Evolutionary conservation across 2,797 vertebrate genomes (phyloP), one percentile per base, ranked within the genome.

Genomic region (Rachycentron canadum): DNA sequence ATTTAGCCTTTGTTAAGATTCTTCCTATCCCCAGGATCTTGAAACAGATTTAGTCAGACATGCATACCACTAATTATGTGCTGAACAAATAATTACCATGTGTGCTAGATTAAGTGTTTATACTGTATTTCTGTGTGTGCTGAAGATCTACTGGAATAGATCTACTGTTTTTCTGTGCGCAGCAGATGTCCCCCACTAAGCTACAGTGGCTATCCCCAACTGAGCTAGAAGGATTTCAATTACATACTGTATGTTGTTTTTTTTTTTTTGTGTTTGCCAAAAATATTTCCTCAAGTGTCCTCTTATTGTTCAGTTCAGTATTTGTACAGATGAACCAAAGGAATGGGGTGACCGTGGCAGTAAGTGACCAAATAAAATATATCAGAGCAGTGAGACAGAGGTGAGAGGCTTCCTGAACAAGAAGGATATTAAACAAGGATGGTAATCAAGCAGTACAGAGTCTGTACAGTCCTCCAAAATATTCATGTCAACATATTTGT

Each of bases 311-410:
- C 69, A 78, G 58, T 71, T 82, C 40, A 86, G 82, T 85, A 70
- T 83, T 86, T 86, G 80, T 60, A 88, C 78, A 82, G 62, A 79
- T 59, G 58, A 91, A 93, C 93, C 91, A 94, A 93, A 94, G 84
- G 75, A 80, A 60, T 66, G 50, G 59, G 67, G 63, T 68, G 63
- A 84, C 21, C 26, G 56, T 76, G 77, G 65, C 68, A 75, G 82
- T 75, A 73, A 74, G 84, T 76, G 91, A 93, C 93, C 92, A 92
- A 94, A 94, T 63, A 34, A 55, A 63, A 34, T 87, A 86, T 79
- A 78, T 78, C 53, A 10, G 25, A 67, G 55, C 4, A 16, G 23
- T 58, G 71, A 40, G 63, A 67, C 21, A 45, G 74, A 71, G 25
- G 66, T 43, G 71, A 82, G 58, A 76, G 47, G 82, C 36, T 69